Evolutionary conservation across 1,140 invertebrate species (phyloP).

Genomic region (Harlomillsia oculata): DNA sequence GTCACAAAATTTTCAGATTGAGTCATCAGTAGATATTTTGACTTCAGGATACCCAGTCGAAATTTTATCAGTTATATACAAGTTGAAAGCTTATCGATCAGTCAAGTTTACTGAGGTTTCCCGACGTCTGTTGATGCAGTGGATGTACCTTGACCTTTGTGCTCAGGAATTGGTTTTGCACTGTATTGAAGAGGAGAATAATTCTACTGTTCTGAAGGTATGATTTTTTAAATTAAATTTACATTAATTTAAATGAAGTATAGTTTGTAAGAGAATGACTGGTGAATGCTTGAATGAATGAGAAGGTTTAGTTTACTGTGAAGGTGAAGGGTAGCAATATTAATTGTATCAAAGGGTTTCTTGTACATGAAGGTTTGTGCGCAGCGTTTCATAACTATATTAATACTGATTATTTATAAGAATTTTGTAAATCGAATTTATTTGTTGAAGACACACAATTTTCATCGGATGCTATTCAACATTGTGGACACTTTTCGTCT

Average conservation of each 20-base stretch:
- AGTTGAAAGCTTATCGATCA: neutral
- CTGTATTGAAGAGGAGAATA: constrained; percentile 18
- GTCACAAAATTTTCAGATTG: too few relatives aligned
- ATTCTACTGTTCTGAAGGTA: constrained; percentile 20
- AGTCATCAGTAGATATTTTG: too few relatives aligned
- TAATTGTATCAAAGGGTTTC: neutral
- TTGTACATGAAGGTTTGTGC: neutral
- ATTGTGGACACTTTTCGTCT: constrained; percentile 26
- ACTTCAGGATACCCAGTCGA: too few relatives aligned
- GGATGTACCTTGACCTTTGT: constrained; percentile 22
- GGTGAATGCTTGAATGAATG: neutral
- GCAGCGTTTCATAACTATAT: neutral
- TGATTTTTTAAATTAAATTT: neutral
- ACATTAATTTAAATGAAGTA: too few relatives aligned
- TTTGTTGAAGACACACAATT: constrained; percentile 19
- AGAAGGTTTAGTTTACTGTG: neutral
- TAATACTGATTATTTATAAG: neutral
- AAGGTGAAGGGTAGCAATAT: neutral
- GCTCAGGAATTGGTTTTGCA: constrained; percentile 21
- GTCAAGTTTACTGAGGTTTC: constrained; percentile 5
- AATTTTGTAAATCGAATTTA: neutral
- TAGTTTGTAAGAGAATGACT: too few relatives aligned
- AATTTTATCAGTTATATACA: neutral
- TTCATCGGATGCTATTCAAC: constrained; percentile 22
- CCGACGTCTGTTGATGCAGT: constrained; percentile 11